These are phyloP conservation scores for Zhuqinia jingwanae DNA, from an alignment of 2,888 invertebrate species.

Conservation along the genomic window DNA sequence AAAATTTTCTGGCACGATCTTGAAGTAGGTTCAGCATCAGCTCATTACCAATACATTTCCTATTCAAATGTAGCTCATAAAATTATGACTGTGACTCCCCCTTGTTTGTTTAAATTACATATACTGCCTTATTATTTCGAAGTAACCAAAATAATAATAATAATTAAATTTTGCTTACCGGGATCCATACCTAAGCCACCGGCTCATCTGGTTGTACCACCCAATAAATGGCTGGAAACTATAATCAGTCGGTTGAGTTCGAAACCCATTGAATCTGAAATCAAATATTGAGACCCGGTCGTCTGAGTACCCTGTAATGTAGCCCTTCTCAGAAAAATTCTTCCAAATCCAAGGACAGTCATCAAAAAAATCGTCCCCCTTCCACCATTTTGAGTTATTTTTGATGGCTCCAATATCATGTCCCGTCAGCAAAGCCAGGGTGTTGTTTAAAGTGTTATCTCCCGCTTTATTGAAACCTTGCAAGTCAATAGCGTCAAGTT, in stretches of 20 bases:
- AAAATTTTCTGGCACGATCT: conserved; percentile 43
- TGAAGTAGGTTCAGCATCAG: conserved; percentile 7
- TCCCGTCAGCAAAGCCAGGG: conserved; percentile 81
- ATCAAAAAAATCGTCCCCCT: conserved; percentile 69
- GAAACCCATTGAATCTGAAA: conserved; percentile 80
- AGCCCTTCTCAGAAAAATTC: conserved; percentile 59
- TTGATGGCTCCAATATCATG: conserved; percentile 34
- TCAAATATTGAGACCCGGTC: conserved; percentile 57
- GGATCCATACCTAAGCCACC: background rate
- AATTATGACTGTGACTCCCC: no score
- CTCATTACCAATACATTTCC: conserved; percentile 50
- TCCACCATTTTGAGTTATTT: background rate
- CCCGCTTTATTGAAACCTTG: conserved; percentile 81
- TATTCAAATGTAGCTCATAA: conserved; percentile 14
- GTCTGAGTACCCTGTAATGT: conserved; percentile 62
- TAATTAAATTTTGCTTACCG: background rate
- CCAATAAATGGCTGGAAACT: conserved; percentile 80
- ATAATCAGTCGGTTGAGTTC: conserved; percentile 81
- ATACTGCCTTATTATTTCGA: no score
- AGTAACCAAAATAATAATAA: no score
- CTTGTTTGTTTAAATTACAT: no score
- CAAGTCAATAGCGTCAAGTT: conserved; percentile 80
- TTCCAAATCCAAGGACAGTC: conserved; percentile 75
- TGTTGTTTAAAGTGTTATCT: conserved; percentile 82
- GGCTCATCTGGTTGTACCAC: background rate